Conservation (phyloP, 1,140 invertebrate species). For the Lineus longissimus region DNA sequence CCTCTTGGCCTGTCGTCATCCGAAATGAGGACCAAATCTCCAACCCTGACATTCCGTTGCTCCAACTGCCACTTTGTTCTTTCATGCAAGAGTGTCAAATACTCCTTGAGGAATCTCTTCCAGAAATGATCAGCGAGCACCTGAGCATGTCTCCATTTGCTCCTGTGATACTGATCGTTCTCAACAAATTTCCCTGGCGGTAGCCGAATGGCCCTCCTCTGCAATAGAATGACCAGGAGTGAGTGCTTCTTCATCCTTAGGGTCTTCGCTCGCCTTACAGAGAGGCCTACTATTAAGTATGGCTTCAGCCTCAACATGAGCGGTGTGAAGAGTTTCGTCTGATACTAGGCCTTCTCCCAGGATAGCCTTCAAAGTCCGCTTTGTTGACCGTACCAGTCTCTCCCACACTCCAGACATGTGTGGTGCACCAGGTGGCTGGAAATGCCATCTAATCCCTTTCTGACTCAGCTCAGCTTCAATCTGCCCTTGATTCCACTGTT, state of each 20-base stretch:
- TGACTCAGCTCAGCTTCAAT: neutral
- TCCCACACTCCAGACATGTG: slow-evolving; percentile 11
- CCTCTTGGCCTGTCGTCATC: no score
- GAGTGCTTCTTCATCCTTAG: slow-evolving; percentile 24
- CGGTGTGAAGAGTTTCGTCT: slow-evolving; percentile 14
- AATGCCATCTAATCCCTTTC: neutral
- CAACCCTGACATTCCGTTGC: neutral
- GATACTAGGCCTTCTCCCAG: neutral
- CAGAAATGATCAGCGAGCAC: slow-evolving; percentile 14
- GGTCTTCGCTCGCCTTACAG: slow-evolving; percentile 31
- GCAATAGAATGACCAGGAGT: slow-evolving; percentile 28
- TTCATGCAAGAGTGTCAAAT: neutral
- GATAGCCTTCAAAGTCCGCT: neutral
- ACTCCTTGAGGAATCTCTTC: slow-evolving; percentile 11
- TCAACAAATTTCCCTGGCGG: slow-evolving; percentile 1
- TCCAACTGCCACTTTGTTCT: slow-evolving; percentile 3
- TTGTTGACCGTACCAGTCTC: slow-evolving; percentile 7
- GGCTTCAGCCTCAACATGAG: slow-evolving; percentile 22
- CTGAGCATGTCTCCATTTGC: slow-evolving; percentile 8
- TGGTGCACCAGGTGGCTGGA: slow-evolving; percentile 10
- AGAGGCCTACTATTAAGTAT: slow-evolving; percentile 30
- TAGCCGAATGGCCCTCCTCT: slow-evolving; percentile 4
- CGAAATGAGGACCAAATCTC: no score
- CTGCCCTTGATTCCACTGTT: neutral
- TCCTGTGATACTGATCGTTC: neutral